Conservation (phyloP, 53 echinoderm and acorn worm species). For the Mesocentrotus franciscanus region DNA sequence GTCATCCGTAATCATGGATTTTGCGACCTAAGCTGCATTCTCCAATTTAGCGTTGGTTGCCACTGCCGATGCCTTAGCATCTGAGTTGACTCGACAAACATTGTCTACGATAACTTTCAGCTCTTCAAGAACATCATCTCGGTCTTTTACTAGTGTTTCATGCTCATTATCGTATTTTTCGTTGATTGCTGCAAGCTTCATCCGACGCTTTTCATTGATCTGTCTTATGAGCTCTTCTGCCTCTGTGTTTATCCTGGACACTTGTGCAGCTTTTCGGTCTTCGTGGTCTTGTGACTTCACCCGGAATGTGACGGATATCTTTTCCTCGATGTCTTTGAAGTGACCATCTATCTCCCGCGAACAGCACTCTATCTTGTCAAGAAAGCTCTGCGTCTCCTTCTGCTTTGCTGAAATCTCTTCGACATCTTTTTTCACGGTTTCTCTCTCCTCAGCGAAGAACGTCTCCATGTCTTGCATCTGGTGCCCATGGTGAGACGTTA, state of each 20-base stretch:
- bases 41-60: neutral
- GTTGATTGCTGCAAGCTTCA: neutral
- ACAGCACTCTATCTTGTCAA: neutral
- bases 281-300: neutral
- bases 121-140: neutral
- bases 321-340: neutral
- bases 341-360: conserved; percentile 9
- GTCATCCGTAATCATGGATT: neutral
- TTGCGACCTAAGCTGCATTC: neutral
- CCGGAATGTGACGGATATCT: neutral
- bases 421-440: neutral
- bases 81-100: neutral
- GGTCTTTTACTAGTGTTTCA: neutral
- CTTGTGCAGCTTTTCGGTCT: neutral
- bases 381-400: neutral
- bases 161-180: neutral
- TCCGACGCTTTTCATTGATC: conserved; percentile 37
- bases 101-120: neutral
- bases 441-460: conserved; percentile 30
- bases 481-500: conserved; percentile 46
- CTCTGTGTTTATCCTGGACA: neutral
- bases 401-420: conserved; percentile 22
- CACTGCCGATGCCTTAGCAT: neutral
- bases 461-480: conserved; percentile 13
- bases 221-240: conserved; percentile 53